Evolutionary conservation across 2,113 vertebrate species (phyloP).

Genomic region (Choloepus hoffmanni): DNA sequence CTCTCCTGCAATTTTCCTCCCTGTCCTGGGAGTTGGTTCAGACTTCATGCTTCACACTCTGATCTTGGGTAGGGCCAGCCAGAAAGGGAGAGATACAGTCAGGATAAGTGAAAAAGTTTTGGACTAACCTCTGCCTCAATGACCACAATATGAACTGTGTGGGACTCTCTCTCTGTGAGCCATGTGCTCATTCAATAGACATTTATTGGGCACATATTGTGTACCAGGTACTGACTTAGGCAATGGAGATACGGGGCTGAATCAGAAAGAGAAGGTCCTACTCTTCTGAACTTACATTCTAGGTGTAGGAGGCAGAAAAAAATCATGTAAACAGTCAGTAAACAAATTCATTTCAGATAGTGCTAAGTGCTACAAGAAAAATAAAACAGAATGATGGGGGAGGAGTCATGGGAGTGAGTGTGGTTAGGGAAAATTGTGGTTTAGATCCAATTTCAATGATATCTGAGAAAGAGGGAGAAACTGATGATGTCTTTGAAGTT

Average conservation of each 20-base stretch:
- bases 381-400: background rate
- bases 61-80: background rate
- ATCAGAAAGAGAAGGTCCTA: background rate
- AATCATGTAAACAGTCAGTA: accelerated
- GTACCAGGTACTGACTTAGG: background rate
- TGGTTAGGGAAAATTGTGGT: background rate
- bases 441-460: background rate
- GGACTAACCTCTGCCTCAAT: background rate
- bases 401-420: no score
- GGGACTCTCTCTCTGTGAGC: background rate
- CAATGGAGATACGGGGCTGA: background rate
- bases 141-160: background rate
- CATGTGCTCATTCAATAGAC: background rate
- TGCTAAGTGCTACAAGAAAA: background rate
- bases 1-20: background rate
- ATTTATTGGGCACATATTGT: accelerated
- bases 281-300: background rate
- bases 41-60: no score
- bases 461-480: background rate
- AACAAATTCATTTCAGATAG: accelerated
- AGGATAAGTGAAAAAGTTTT: background rate
- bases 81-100: background rate
- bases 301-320: background rate
- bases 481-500: background rate
- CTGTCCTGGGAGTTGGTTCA: no score